A percentile compares a stretch with the other conserved stretches of the same genome.
Evolutionary conservation across 2,113 vertebrate genomes (phyloP).

Genomic region (Eolophus roseicapilla): DNA sequence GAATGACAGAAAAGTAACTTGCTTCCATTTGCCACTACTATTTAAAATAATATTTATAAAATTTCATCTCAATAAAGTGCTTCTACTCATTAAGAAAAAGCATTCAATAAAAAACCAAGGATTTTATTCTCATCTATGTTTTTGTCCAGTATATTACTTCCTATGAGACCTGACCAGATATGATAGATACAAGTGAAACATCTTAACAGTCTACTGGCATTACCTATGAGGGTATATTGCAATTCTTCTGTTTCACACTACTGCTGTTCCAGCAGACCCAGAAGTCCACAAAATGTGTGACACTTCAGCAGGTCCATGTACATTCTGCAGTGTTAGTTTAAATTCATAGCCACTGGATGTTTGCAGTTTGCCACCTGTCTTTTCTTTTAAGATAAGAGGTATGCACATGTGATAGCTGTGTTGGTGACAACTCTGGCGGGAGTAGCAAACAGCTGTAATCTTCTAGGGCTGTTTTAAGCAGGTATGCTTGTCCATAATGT

Average conservation of each 20-base stretch:
- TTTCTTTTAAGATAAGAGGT: background rate
- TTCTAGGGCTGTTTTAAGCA: background rate
- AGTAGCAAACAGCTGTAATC: background rate
- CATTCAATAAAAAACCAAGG: background rate
- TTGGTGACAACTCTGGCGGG: fast-evolving
- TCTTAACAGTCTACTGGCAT: background rate
- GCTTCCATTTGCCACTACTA: background rate
- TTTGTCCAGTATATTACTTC: background rate
- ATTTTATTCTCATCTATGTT: background rate
- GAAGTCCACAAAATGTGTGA: background rate
- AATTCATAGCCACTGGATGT: background rate
- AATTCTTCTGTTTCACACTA: background rate
- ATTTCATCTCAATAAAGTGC: background rate
- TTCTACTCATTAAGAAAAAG: background rate
- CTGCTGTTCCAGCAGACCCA: background rate
- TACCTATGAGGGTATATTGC: background rate
- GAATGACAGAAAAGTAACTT: background rate
- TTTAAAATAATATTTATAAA: background rate
- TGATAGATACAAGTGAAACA: background rate
- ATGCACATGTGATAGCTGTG: fast-evolving
- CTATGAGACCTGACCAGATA: background rate
- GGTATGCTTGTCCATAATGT: background rate
- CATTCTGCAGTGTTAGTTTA: background rate
- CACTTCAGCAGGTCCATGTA: background rate
- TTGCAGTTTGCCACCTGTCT: background rate